Evolutionary conservation across 2,797 vertebrate genomes (phyloP).

Genomic region (Sebastes minor): DNA sequence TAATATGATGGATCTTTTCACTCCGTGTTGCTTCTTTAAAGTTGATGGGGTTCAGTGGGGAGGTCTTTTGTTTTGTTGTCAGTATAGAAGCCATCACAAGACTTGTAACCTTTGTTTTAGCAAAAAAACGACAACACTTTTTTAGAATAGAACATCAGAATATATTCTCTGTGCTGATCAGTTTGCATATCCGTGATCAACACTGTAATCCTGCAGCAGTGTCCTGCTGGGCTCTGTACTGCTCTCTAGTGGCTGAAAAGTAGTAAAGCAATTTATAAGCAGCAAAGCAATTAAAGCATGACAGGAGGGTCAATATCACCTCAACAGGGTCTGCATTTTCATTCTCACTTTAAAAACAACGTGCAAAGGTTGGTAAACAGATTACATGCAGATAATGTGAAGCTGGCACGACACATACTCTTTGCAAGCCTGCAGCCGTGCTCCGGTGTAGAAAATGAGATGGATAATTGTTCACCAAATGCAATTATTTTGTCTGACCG

Average conservation of each 20-base stretch:
- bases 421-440: neutral
- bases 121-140: too few relatives aligned
- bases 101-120: neutral
- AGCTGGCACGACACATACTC: neutral
- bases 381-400: neutral
- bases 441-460: neutral
- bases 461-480: neutral
- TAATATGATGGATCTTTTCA: neutral
- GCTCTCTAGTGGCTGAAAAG: conserved; percentile 77
- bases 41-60: neutral
- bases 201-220: conserved; percentile 54
- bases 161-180: conserved; percentile 18
- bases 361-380: neutral
- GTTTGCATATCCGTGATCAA: conserved; percentile 7
- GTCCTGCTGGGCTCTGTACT: conserved; percentile 73
- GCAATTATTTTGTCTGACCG: neutral
- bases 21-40: neutral
- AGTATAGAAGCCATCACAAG: neutral
- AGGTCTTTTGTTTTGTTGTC: neutral
- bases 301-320: neutral
- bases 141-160: neutral
- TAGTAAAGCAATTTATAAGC: conserved; percentile 43
- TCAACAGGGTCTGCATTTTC: neutral
- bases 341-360: neutral
- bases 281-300: conserved; percentile 11